Percentiles rank a stretch among this genome's conserved stretches.
Evolutionary conservation across 2,888 invertebrate species (phyloP).

Genomic region (Hylaea fasciaria): DNA sequence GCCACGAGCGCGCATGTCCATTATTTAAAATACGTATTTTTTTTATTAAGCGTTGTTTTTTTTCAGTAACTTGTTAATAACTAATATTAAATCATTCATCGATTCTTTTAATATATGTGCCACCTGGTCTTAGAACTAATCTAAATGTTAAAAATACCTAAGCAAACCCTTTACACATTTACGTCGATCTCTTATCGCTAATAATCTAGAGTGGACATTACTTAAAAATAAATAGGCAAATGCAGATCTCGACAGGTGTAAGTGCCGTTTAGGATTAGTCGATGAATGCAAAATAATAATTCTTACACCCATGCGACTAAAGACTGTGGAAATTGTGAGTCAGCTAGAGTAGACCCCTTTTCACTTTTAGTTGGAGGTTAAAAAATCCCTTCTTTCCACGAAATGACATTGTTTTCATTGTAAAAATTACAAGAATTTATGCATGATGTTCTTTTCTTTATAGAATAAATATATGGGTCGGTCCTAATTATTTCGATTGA

Average conservation of each 20-base stretch:
- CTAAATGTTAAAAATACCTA: constrained; percentile 33
- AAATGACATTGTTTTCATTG: no score
- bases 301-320: no score
- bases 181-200: constrained; percentile 29
- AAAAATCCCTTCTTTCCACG: no score
- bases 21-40: background rate
- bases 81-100: constrained; percentile 1
- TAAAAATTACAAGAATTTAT: no score
- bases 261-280: constrained; percentile 15
- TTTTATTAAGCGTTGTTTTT: background rate
- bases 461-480: no score
- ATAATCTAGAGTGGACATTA: constrained; percentile 28
- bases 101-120: constrained; percentile 41
- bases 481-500: no score
- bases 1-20: no score
- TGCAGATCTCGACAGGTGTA: constrained; percentile 26
- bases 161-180: constrained; percentile 29
- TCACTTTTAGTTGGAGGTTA: no score
- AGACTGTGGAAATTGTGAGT: no score
- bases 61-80: background rate
- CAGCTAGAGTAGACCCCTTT: no score
- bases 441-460: no score
- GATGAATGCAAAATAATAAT: constrained; percentile 12
- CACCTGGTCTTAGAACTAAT: constrained; percentile 32
- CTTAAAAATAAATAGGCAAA: constrained; percentile 28